Base-by-base conservation (phyloP, 2,888 invertebrate genomes). In the Mactromeris polynyma region DNA sequence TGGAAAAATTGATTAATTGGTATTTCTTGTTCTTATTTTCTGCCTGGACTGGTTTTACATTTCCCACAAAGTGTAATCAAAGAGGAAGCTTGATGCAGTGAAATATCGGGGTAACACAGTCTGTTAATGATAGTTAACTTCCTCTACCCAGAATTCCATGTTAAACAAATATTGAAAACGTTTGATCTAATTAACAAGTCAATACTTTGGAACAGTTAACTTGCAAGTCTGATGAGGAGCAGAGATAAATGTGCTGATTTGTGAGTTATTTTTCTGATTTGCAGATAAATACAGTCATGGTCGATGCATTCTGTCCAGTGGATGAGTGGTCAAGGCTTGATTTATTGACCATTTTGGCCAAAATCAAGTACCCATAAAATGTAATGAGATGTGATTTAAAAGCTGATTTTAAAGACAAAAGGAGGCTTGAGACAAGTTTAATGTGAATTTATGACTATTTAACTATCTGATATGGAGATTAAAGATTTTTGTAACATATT, bases 321-420 rank as follows among this genome's bases (percentile, higher is more conserved):
- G 78, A 77, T 38, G 31, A 84, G 78, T 84, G 84, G 78, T 84
- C 84, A 78, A 78, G 38, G 46, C 77, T 73, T 84, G 78, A 84
- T 84, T 84, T 84, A 84, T 84, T 77, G 78, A 84, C 84, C 78
- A 51, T 73, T 84, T 21, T 17, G 78, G 78, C 33, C 84, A 11
- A 78, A 84, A 78, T 84, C 84, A 85, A 85, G 80, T 79, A 79
- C 42, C 85, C 85, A 85, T 85, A 80, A 85, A 79, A 42, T 80
- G 80, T 80, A 85, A 85, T 85, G 79, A 38, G 64, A 36, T 54
- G 80, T 85, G 69, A 85, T 85, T 85, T 85, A 69, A 40, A 81
- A 80, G 80, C 51, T 80, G 80, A 81, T 26, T 58, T 38, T 79
- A 80, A 64, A 85, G 85, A 85, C 85, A 85, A 85, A 83, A 33